Evolutionary conservation across 2,888 invertebrate species (phyloP).

Genomic region (Tachina fera): DNA sequence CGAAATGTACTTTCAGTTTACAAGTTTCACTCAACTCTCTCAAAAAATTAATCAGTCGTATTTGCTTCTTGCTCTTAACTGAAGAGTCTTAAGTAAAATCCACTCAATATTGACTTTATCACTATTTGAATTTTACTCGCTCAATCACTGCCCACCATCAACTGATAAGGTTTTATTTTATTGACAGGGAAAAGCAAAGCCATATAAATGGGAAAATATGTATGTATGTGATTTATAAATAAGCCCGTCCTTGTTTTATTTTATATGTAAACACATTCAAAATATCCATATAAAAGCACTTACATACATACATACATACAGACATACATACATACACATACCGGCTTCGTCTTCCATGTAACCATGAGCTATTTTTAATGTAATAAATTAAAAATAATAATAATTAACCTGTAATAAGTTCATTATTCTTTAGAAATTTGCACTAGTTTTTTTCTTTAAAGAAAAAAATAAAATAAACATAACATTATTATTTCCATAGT

Average conservation of each 20-base stretch:
- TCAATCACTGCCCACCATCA: slow-evolving; percentile 33
- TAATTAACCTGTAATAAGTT: too few species aligned
- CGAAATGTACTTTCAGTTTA: not conserved
- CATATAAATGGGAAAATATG: not conserved
- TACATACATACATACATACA: not conserved
- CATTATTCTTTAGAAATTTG: too few species aligned
- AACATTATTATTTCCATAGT: too few species aligned
- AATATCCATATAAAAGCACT: too few species aligned
- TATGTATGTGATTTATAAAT: slow-evolving; percentile 22
- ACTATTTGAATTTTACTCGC: slow-evolving; percentile 12
- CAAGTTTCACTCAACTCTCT: not conserved
- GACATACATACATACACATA: not conserved
- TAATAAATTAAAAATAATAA: too few species aligned
- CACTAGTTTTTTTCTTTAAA: too few species aligned
- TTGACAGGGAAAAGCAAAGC: slow-evolving; percentile 7
- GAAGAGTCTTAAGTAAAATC: not conserved
- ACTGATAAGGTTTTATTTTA: slow-evolving; percentile 53
- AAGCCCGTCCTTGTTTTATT: slow-evolving; percentile 49
- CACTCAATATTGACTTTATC: slow-evolving; percentile 53
- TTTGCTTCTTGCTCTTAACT: slow-evolving; percentile 1
- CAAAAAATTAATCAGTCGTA: not conserved
- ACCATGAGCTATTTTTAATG: not conserved
- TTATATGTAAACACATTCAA: not conserved
- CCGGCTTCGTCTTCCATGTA: slow-evolving; percentile 21
- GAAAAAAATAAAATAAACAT: too few species aligned